Conservation (phyloP, 2,113 vertebrate species). For the Ammodytes marinus region DNA sequence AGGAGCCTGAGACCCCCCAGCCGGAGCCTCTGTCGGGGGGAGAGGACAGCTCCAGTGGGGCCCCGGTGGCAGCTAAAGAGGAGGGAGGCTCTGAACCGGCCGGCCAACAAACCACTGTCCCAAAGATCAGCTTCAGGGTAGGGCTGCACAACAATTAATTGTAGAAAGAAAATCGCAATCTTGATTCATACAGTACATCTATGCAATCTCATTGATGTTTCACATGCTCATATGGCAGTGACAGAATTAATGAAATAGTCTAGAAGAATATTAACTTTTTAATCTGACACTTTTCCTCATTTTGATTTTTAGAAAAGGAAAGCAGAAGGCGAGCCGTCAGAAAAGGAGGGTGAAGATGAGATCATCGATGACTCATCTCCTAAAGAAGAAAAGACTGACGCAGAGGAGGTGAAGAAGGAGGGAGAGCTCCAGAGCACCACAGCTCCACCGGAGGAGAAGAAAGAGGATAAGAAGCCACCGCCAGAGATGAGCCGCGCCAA, state of each 20-base stretch:
- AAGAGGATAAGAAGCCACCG: slow-evolving; percentile 4
- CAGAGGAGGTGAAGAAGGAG: slow-evolving; percentile 22
- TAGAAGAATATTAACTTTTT: not conserved
- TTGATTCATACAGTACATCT: too few species aligned
- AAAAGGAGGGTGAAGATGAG: slow-evolving; percentile 56
- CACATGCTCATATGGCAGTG: too few species aligned
- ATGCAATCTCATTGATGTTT: too few species aligned
- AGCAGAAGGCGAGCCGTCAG: slow-evolving; percentile 47
- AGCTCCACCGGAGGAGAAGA: slow-evolving; percentile 47
- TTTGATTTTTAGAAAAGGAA: slow-evolving; percentile 76
- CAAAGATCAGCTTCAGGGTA: slow-evolving; percentile 87
- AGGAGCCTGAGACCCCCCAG: slow-evolving; percentile 61
- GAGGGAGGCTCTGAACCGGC: slow-evolving; percentile 50
- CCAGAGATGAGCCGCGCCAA: slow-evolving; percentile 26
- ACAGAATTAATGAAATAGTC: not conserved
- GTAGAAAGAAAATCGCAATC: too few species aligned
- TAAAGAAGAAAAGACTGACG: slow-evolving; percentile 16
- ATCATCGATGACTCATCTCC: slow-evolving; percentile 14
- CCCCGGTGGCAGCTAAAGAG: slow-evolving; percentile 14
- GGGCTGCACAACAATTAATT: too few species aligned
- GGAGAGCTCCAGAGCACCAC: slow-evolving; percentile 17
- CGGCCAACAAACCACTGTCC: slow-evolving; percentile 47
- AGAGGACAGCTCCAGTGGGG: slow-evolving; percentile 55
- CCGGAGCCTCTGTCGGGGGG: slow-evolving; percentile 71
- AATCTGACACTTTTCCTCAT: not conserved